Evolutionary conservation across 2,797 vertebrate genomes (phyloP), one percentile per base, ranked within the genome.

Genomic region (Neomorphus geoffroyi): DNA sequence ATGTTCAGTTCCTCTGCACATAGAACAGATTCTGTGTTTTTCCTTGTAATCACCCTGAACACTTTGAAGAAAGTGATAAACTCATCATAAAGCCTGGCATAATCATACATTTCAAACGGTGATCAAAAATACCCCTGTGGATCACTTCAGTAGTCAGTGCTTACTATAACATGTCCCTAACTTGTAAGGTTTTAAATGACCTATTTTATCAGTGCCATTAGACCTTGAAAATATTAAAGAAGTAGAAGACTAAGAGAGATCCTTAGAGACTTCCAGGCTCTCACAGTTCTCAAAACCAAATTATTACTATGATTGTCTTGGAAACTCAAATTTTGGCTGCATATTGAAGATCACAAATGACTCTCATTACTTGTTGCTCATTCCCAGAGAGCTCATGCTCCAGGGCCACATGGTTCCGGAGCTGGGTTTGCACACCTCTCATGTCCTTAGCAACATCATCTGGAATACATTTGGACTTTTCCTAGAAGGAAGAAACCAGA

Each of bases 381-480:
- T 97, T 98, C 65, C 97, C 97, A 13, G 93, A 83, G 11, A 99
- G 97, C 82, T 99, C 98, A 0, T 97, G 93, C 45, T 99, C 98
- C 94, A 99, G 96, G 35, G 97, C 97, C 77, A 98, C 94, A 0
- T 99, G 99, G 73, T 98, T 98, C 77, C 98, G 98, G 37, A 98
- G 98, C 96, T 99, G 99, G 22, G 97, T 98, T 71, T 97, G 97
- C 41, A 98, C 98, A 32, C 98, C 98, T 75, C 62, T 97, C 60
- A 98, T 94, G 93, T 99, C 98, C 97, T 97, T 98, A 13, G 98
- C 98, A 92, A 99, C 94, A 13, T 97, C 97, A 62, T 98, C 98
- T 54, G 98, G 98, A 96, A 99, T 98, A 90, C 98, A 98, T 89
- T 98, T 98, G 79, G 97, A 96, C 82, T 98, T 98, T 90, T 99